Base-by-base conservation (phyloP, 2,113 vertebrate species). In the Hirundichthys speculiger region DNA sequence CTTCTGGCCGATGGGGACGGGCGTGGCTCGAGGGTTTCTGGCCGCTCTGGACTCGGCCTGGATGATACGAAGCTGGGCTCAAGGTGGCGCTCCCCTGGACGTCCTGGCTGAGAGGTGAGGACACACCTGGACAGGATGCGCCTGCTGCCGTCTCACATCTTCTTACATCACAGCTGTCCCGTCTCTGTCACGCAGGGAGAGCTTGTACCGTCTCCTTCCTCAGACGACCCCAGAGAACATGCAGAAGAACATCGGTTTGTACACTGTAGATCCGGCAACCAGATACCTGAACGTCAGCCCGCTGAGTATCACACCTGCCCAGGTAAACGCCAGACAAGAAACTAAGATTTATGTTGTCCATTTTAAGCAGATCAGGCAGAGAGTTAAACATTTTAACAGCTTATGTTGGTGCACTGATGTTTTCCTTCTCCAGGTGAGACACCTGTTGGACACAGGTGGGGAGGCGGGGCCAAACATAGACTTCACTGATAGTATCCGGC, bases 1-100 rank as follows among this genome's bases (percentile, higher is more conserved):
- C 0, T 99, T 99, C 84, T 99, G 98, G 98, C 98, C 98, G 0
- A 99, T 98, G 95, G 98, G 98, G 66, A 99, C 97, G 22, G 98
- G 98, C 43, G 94, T 98, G 38, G 97, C 96, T 30, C 95, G 96
- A 5, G 98, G 98, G 20, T 99, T 99, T 80, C 89, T 99, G 59
- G 96, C 96, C 42, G 97, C 95, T 10, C 94, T 99, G 91, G 97
- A 99, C 59, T 95, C 96, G 3, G 94, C 95, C 45, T 99, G 98
- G 98, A 98, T 98, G 96, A 93, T 99, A 48, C 92, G 94, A 51
- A 94, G 93, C 22, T 98, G 96, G 96, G 94, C 94, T 0, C 91
- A 93, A 0, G 96, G 96, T 25, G 81, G 80, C 2, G 89, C 91
- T 53, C 94, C 94, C 19, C 79, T 97, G 89, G 95, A 97, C 21